phyloP scores from a whole-genome alignment of 2,888 invertebrate genomes.

The Hartigia nigra region DNA sequence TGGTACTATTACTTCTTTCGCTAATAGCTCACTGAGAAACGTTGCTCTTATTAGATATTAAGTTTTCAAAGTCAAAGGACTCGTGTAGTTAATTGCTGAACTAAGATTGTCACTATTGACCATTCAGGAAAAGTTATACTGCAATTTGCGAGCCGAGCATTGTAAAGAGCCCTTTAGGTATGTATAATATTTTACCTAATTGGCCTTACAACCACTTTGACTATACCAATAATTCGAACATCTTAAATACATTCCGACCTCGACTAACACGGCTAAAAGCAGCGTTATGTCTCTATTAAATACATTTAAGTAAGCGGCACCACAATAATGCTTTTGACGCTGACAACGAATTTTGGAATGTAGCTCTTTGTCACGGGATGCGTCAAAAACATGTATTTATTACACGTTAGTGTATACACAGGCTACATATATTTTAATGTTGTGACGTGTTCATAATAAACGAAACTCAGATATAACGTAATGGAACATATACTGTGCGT shows the following conservation, averaged over 20 bases:
- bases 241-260: slow-evolving; percentile 36
- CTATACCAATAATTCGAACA: slow-evolving; percentile 28
- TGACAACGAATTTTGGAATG: not conserved
- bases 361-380: not conserved
- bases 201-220: slow-evolving; percentile 39
- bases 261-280: too few species aligned
- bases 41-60: slow-evolving; percentile 43
- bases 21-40: slow-evolving; percentile 48
- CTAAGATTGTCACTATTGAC: slow-evolving; percentile 52
- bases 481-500: slow-evolving; percentile 13
- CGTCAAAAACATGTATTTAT: slow-evolving; percentile 9
- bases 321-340: not conserved
- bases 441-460: slow-evolving; percentile 57
- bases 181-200: too few species aligned
- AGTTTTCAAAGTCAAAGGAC: slow-evolving; percentile 40
- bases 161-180: slow-evolving; percentile 17
- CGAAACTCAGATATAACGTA: slow-evolving; percentile 41
- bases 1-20: slow-evolving; percentile 36
- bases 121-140: slow-evolving; percentile 53
- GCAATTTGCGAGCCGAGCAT: slow-evolving; percentile 30
- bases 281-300: too few species aligned
- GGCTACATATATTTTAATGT: slow-evolving; percentile 55
- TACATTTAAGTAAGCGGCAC: too few species aligned
- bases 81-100: slow-evolving; percentile 51
- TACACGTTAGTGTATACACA: slow-evolving; percentile 19